Evolutionary conservation across 2,113 vertebrate genomes (phyloP).

Genomic region (Oncorhynchus tshawytscha): DNA sequence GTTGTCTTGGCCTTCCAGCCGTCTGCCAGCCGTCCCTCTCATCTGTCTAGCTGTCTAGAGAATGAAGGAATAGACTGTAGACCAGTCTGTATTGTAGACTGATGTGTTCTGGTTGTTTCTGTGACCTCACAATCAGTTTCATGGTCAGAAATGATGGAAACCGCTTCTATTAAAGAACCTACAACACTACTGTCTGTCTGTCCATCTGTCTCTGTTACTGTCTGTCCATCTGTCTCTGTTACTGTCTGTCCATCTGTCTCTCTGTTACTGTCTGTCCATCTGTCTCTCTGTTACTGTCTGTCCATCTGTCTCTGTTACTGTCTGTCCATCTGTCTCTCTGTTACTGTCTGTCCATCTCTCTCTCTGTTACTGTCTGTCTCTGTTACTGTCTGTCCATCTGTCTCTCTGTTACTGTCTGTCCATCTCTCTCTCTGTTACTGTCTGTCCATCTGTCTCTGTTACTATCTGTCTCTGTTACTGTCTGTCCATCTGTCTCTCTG

Average conservation of each 20-base stretch:
- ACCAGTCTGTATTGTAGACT: neutral
- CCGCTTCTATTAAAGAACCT: neutral
- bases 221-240: too few relatives aligned
- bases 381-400: too few relatives aligned
- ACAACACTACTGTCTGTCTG: neutral
- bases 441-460: neutral
- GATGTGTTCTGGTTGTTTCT: neutral
- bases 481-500: too few relatives aligned
- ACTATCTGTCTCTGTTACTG: neutral
- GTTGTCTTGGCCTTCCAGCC: too few relatives aligned
- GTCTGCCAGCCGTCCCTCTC: too few relatives aligned
- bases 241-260: too few relatives aligned
- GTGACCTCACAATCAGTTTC: neutral
- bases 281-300: neutral
- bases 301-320: neutral
- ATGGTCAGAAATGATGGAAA: neutral
- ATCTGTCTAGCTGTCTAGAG: too few relatives aligned
- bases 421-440: neutral
- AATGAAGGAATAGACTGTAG: neutral
- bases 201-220: neutral
- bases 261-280: neutral
- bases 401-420: neutral
- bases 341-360: neutral
- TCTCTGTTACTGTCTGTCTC: too few relatives aligned
- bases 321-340: neutral